Evolutionary conservation across 2,113 vertebrate genomes (phyloP), one percentile per base, ranked within the genome.

Genomic region (Lophochroa leadbeateri): DNA sequence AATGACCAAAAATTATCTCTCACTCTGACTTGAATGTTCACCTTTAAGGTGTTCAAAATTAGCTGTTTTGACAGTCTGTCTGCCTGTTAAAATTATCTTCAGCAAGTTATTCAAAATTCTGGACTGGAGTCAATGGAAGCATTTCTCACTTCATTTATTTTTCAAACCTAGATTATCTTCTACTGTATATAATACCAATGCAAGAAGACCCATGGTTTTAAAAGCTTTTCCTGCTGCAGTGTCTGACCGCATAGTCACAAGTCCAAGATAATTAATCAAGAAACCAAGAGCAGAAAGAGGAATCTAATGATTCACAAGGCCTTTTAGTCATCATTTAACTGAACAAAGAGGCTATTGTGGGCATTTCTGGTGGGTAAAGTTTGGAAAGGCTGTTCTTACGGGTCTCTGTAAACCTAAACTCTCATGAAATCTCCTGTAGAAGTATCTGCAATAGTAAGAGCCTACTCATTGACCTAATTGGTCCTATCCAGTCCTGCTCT

Each of bases 151-250:
- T 77, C 15, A n/a, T 4, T 23, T 70, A 7, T 64, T 89, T 78
- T 87, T 63, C 28, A 37, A 14, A 49, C 13, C 20, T 55, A 33
- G 16, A 2, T 61, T 70, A 14, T 70, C 10, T 68, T 76, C 16
- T 60, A 4, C 6, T 37, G 6, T 21, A 2, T 31, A 8, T 49
- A 39, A 29, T 8, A 49, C 4, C 39, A 37, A 1, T 11, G 7
- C 0, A 0, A 52, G 37, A 17, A 14, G 21, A 46, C 60, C 41
- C 33, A 8, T 50, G 24, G 10, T 35, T 75, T 79, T 44, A 69
- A 53, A 64, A 25, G 24, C 7, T 72, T 20, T 8, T 65, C 39
- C 41, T 53, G 31, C 13, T 58, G 14, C 10, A n/a, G 23, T 13
- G 11, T 41, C 53, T 69, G 61, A 10, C 29, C 31, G 14, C 13